Percentiles rank a stretch among this genome's conserved stretches.
These are phyloP conservation scores for Leuciscus waleckii DNA, from an alignment of 2,797 vertebrate genomes.

Conservation along the genomic window DNA sequence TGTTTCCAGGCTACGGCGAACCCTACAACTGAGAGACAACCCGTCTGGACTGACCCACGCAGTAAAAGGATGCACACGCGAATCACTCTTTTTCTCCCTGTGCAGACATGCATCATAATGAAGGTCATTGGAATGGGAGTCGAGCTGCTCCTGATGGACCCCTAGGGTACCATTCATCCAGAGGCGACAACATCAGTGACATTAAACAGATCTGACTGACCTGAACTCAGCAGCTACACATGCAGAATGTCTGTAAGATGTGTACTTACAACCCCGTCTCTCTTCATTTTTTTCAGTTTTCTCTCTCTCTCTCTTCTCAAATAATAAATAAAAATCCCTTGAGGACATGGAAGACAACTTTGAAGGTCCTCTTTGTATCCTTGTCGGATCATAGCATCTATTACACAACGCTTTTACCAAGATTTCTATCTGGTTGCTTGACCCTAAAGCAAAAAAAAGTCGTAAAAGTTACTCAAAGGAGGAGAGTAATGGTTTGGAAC, in stretches of 20 bases:
- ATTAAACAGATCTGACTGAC: conserved; percentile 79
- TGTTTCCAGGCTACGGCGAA: conserved; percentile 68
- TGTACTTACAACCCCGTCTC: conserved; percentile 4
- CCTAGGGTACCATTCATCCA: conserved; percentile 82
- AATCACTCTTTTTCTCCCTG: conserved; percentile 65
- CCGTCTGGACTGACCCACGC: conserved; percentile 70
- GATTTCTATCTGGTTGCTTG: conserved; percentile 6
- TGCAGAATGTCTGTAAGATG: conserved; percentile 65
- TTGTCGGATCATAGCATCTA: conserved; percentile 22
- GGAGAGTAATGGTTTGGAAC: conserved; percentile 3
- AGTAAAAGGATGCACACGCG: conserved; percentile 80
- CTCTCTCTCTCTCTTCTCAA: background rate
- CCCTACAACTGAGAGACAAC: conserved; percentile 68
- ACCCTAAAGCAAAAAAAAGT: conserved; percentile 12
- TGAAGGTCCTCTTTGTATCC: conserved; percentile 9
- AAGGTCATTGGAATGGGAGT: conserved; percentile 76
- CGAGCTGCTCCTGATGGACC: conserved; percentile 75
- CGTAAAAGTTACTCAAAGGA: conserved; percentile 1
- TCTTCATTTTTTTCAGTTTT: background rate
- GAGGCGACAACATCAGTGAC: conserved; percentile 71
- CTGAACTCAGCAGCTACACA: conserved; percentile 74
- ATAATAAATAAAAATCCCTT: conserved; percentile 19
- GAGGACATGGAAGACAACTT: conserved; percentile 2
- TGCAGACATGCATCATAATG: conserved; percentile 75
- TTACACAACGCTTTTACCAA: conserved; percentile 3